Evolutionary conservation across 2,797 vertebrate species (phyloP).

Genomic region (Discoglossus pictus): DNA sequence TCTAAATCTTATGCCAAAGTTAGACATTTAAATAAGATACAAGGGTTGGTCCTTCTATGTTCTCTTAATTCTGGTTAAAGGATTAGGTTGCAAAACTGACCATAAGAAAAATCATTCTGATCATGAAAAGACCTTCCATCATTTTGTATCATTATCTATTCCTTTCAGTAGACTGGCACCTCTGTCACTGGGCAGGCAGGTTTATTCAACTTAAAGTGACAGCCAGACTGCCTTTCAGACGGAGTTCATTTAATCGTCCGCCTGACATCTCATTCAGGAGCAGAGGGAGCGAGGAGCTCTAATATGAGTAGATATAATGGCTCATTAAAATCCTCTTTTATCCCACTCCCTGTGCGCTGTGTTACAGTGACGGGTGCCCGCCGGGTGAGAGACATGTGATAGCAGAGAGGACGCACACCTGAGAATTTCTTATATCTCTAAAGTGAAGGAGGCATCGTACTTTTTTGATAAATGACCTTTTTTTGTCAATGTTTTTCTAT

Average conservation of each 20-base stretch:
- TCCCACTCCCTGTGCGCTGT: constrained; percentile 53
- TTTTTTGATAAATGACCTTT: too few relatives aligned
- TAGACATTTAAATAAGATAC: too few relatives aligned
- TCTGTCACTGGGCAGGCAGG: constrained; percentile 54
- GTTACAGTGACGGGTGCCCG: constrained; percentile 59
- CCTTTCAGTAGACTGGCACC: constrained; percentile 60
- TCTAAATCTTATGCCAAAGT: too few relatives aligned
- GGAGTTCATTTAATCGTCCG: constrained; percentile 59
- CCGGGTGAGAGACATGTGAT: too few relatives aligned
- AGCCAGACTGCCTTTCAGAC: constrained; percentile 61
- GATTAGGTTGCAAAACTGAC: not conserved
- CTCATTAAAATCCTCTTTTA: constrained; percentile 66
- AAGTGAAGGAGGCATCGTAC: too few relatives aligned
- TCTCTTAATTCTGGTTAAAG: too few relatives aligned
- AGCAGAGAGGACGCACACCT: too few relatives aligned
- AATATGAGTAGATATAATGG: constrained; percentile 60
- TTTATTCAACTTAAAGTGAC: constrained; percentile 59
- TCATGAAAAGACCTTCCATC: constrained; percentile 50
- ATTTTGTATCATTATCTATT: constrained; percentile 58
- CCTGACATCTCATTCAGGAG: constrained; percentile 63
- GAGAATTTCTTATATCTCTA: too few relatives aligned
- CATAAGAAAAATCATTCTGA: constrained; percentile 25
- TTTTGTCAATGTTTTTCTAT: too few relatives aligned
- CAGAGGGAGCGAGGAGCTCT: constrained; percentile 55
- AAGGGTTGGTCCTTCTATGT: too few relatives aligned